phyloP scores from a whole-genome alignment of 2,113 vertebrate species.

The Nibea albiflora region DNA sequence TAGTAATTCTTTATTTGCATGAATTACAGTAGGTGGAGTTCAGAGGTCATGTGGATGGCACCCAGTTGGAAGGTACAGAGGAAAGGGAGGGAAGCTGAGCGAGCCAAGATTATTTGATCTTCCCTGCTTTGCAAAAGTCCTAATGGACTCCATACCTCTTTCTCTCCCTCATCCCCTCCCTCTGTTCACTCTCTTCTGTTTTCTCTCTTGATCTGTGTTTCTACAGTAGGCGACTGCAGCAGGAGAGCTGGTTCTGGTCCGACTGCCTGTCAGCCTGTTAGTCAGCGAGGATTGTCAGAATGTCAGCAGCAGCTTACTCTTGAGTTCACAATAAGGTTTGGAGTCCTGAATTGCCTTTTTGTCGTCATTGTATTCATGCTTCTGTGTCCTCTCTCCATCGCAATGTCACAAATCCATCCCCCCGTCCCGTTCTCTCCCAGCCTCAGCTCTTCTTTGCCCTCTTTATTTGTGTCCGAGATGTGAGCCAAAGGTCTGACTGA shows the following conservation, averaged over 20 bases:
- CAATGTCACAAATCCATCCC: slow-evolving; percentile 10
- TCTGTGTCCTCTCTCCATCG: neutral
- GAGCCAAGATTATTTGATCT: slow-evolving; percentile 55
- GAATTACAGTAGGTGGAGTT: slow-evolving; percentile 39
- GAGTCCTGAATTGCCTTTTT: slow-evolving; percentile 31
- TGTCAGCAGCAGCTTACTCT: slow-evolving; percentile 53
- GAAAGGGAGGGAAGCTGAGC: slow-evolving; percentile 29
- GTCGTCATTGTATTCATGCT: neutral
- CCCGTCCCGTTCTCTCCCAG: slow-evolving; percentile 2
- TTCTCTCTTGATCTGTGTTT: slow-evolving; percentile 33
- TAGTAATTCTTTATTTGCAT: slow-evolving; percentile 58
- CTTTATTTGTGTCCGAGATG: slow-evolving; percentile 33
- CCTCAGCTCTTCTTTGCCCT: slow-evolving; percentile 27
- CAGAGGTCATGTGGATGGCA: slow-evolving; percentile 65
- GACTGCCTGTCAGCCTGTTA: slow-evolving; percentile 47
- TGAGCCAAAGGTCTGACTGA: slow-evolving; percentile 67
- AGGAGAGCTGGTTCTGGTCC: slow-evolving; percentile 47
- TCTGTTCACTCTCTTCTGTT: neutral
- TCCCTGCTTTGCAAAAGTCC: slow-evolving; percentile 14
- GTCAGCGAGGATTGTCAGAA: slow-evolving; percentile 49
- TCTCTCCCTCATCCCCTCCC: slow-evolving; percentile 20
- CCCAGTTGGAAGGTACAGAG: slow-evolving; percentile 54
- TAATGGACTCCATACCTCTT: slow-evolving; percentile 58
- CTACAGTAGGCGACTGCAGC: slow-evolving; percentile 23
- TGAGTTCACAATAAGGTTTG: slow-evolving; percentile 28